These are phyloP conservation scores for Apotomis turbidana DNA, from an alignment of 2,888 invertebrate species.

Conservation along the genomic window DNA sequence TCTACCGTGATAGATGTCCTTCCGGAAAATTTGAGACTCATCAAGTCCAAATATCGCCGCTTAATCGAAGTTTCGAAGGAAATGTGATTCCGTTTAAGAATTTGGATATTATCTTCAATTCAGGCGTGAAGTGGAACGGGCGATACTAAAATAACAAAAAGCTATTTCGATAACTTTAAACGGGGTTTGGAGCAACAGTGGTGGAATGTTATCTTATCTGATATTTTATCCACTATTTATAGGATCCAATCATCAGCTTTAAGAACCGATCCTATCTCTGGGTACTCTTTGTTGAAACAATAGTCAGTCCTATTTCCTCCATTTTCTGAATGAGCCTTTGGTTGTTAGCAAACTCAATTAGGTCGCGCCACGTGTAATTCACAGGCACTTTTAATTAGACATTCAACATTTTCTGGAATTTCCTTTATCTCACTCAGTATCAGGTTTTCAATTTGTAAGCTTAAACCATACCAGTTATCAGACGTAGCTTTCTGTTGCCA, in stretches of 20 bases:
- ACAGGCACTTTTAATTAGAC: slow-evolving; percentile 15
- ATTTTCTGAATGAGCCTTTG: slow-evolving; percentile 9
- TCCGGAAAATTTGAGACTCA: background rate
- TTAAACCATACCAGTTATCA: background rate
- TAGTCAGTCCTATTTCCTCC: background rate
- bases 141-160: slow-evolving; percentile 29
- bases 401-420: slow-evolving; percentile 4
- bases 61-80: background rate
- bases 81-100: slow-evolving; percentile 23
- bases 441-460: background rate
- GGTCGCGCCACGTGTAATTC: slow-evolving; percentile 1
- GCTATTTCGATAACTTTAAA: slow-evolving; percentile 33
- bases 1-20: background rate
- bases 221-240: slow-evolving; percentile 17
- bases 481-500: background rate
- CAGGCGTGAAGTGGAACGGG: slow-evolving; percentile 27
- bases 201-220: slow-evolving; percentile 18
- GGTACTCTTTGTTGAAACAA: background rate
- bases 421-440: slow-evolving; percentile 8
- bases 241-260: background rate
- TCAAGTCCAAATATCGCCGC: background rate
- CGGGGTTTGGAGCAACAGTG: slow-evolving; percentile 2
- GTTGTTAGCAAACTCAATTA: slow-evolving; percentile 27
- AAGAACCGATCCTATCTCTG: background rate
- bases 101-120: slow-evolving; percentile 26